Evolutionary conservation across 2,113 vertebrate genomes (phyloP), one percentile per base, ranked within the genome.

Genomic region (Heterotilapia buettikoferi): DNA sequence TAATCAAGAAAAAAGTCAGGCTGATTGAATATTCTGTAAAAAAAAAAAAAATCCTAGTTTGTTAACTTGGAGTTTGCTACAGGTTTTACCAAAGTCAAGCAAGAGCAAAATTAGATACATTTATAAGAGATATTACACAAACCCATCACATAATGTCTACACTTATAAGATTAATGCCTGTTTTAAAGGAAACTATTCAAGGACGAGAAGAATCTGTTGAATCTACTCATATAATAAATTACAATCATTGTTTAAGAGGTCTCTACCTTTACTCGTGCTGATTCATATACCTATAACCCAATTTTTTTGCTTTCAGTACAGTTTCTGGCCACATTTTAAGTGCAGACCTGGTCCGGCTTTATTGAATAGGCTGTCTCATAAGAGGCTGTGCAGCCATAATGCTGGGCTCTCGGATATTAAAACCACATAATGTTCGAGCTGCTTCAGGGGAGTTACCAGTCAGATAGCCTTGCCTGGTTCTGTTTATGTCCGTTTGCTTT

Each of bases 401-500:
- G 78, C 80, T 43, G 13, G 84, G 86, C 50, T 84, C 6, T 86
- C 56, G 29, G 81, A 90, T 92, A 94, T 92, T 93, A 93, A 94
- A 94, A 80, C 87, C 90, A 84, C 82, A 89, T 80, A 92, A 87
- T 82, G 76, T 57, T 29, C 6, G 11, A 90, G 80, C 56, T 4
- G 76, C 90, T 89, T 79, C 31, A 38, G 88, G 86, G 82, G 76
- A 85, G 81, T 50, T 83, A 84, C 80, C 61, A 31, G 59, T 88
- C 89, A 81, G 85, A 87, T 91, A 59, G 61, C 84, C 83, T 61
- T 83, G 91, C 92, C 92, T 95, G 90, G 61, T 90, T 90, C 88
- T 91, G 91, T 92, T 94, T 94, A 94, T 71, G 85, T 92, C 92
- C 85, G 61, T 86, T 94, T 92, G 71, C 85, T 92, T 89, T 86